Conservation (phyloP, 2,797 vertebrate genomes). For the Allobates femoralis region DNA sequence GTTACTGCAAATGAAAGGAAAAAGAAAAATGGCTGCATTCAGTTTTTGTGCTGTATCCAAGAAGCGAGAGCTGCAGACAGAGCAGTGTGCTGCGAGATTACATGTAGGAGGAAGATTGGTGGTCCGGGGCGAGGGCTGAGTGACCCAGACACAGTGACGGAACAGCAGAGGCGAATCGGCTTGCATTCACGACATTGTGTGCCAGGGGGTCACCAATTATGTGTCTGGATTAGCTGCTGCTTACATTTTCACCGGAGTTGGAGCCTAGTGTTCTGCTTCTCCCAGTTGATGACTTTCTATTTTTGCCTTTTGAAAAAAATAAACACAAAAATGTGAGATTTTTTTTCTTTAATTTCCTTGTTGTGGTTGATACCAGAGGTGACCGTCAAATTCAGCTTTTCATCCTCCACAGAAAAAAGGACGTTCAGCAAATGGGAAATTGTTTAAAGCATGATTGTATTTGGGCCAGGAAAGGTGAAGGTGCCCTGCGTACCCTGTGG, state of each 20-base stretch:
- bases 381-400: background rate
- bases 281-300: background rate
- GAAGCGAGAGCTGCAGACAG: background rate
- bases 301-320: background rate
- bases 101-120: background rate
- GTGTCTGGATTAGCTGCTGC: background rate
- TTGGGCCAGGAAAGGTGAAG: background rate
- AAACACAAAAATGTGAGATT: background rate
- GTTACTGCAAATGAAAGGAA: slow-evolving; percentile 12
- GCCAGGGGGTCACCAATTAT: background rate
- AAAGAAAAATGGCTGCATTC: background rate
- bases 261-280: background rate
- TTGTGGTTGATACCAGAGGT: background rate
- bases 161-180: background rate
- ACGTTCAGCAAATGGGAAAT: background rate
- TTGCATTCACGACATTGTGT: background rate
- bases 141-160: slow-evolving; percentile 10
- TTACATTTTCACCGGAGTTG: background rate
- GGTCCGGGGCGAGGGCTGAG: background rate
- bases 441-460: slow-evolving; percentile 2
- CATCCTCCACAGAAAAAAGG: background rate
- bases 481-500: background rate
- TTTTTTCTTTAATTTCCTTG: background rate
- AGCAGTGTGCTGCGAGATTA: slow-evolving; percentile 16
- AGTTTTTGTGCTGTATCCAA: background rate